Conservation (phyloP, 2,797 vertebrate genomes). For the Cuniculus paca region DNA sequence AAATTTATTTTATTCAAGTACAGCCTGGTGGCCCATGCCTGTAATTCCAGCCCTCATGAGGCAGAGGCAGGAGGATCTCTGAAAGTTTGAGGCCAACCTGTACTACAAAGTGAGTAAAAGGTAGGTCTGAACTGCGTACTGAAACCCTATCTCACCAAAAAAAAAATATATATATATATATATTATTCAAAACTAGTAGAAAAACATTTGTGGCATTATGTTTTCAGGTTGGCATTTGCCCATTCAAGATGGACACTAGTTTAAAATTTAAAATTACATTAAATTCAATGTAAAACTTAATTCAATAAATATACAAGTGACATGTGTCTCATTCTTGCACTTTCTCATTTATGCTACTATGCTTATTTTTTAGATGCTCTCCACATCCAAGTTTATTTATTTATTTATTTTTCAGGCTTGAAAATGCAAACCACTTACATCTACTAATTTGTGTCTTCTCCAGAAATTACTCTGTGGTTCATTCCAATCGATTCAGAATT, state of each 20-base stretch:
- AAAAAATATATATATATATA: too few species aligned
- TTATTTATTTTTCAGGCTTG: not conserved
- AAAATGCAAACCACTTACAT: not conserved
- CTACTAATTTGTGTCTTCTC: not conserved
- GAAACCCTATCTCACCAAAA: not conserved
- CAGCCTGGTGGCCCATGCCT: not conserved
- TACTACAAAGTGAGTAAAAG: not conserved
- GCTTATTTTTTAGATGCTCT: not conserved
- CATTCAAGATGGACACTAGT: not conserved
- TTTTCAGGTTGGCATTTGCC: conserved; percentile 42
- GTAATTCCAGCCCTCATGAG: not conserved
- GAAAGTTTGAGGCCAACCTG: not conserved
- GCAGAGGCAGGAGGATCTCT: not conserved
- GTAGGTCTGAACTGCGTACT: not conserved
- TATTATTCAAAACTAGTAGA: conserved; percentile 11
- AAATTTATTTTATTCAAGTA: not conserved
- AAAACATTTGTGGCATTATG: not conserved
- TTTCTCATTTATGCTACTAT: not conserved
- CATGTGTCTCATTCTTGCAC: not conserved
- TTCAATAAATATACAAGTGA: not conserved
- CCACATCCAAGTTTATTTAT: not conserved
- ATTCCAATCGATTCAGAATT: not conserved
- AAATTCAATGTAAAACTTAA: conserved; percentile 15
- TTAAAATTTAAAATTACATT: conserved; percentile 24
- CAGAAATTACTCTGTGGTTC: not conserved